Conservation (phyloP, 2,888 invertebrate genomes). For the Protophormia terraenovae region DNA sequence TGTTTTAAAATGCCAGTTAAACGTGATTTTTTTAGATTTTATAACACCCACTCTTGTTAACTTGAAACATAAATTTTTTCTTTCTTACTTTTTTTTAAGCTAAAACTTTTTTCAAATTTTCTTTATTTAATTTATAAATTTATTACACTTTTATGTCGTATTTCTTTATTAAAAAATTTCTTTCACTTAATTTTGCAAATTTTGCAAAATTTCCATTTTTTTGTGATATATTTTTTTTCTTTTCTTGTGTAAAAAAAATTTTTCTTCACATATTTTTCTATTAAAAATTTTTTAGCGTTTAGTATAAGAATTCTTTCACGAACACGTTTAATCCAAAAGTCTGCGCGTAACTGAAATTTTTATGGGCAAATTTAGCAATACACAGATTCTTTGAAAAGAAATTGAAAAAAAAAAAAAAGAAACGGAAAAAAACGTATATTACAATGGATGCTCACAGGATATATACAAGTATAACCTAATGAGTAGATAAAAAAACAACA, state of each 20-base stretch:
- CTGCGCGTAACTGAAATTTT: conserved; percentile 67
- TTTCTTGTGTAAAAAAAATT: too few species aligned
- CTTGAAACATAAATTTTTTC: background rate
- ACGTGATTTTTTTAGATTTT: conserved; percentile 52
- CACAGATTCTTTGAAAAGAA: conserved; percentile 21
- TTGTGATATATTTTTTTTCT: too few species aligned
- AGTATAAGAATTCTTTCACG: conserved; percentile 4
- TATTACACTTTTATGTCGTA: background rate
- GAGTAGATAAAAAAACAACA: conserved; percentile 25
- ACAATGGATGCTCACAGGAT: conserved; percentile 52
- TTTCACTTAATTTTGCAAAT: too few species aligned
- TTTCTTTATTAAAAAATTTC: background rate
- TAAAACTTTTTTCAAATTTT: background rate
- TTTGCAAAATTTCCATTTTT: too few species aligned
- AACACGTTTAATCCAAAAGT: conserved; percentile 67
- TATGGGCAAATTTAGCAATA: conserved; percentile 39
- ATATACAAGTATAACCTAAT: conserved; percentile 42
- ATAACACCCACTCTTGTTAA: conserved; percentile 54
- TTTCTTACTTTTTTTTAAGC: background rate
- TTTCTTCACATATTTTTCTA: background rate
- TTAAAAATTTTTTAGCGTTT: background rate
- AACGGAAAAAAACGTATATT: conserved; percentile 21
- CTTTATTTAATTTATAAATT: background rate
- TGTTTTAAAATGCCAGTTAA: conserved; percentile 40
- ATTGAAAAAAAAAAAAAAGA: background rate